Evolutionary conservation across 2,888 invertebrate genomes (phyloP), one percentile per base, ranked within the genome.

Genomic region (Invenusta paracnida): DNA sequence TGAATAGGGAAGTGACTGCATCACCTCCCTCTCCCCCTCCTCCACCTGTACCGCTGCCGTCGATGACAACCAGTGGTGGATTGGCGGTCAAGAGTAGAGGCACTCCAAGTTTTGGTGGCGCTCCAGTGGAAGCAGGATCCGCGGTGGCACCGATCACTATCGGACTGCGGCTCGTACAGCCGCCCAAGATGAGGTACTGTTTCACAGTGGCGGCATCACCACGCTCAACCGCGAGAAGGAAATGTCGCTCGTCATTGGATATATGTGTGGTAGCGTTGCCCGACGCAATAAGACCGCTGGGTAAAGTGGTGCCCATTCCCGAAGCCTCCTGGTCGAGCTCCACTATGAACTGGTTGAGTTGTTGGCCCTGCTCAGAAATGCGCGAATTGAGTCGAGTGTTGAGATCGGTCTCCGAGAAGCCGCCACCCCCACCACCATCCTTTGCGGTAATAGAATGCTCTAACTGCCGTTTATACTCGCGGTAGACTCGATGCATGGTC

Each of bases 161-260:
- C 5, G 81, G 13, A n/a, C 5, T 11, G 27, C 5, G 30, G 48
- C 5, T 17, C 5, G 48, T 48, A 48, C 48, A 48, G 17, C 48
- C 48, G 48, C 89, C 88, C 67, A 89, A 86, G 83, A 88, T 88
- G 2, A 92, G 89, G 87, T 89, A 90, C 87, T 90, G 89, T 67
- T 94, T 93, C 30, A 96, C 96, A 88, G 95, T 95, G 28, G 95
- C 95, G 89, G 95, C 95, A 92, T 98, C 98, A 89, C 98, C 98
- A 88, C 97, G 93, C 91, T 98, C 97, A 31, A 96, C 96, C 88
- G 95, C 94, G 29, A 98, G 93, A n/a, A 98, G 93, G 91, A 95
- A 98, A 86, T 95, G 94, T 92, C 97, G 97, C 92, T 97, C 97
- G 87, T 95, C 94, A 86, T 90, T 90, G 81, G 89, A 90, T 82